Base-by-base conservation (phyloP, 2,113 vertebrate species). In the Nibea coibor region DNA sequence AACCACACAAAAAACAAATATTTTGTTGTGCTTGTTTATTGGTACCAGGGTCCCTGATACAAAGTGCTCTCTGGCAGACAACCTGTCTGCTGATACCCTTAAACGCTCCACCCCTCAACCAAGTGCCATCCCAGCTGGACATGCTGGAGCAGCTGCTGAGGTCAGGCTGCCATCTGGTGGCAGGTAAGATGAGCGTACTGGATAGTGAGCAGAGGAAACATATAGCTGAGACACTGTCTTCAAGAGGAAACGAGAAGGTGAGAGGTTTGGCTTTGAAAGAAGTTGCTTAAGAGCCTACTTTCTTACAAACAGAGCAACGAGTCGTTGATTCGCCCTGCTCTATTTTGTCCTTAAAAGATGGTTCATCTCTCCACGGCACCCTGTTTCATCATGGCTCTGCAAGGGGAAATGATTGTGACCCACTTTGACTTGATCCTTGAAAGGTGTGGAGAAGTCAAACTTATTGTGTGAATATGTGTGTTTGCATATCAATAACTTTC, bases 41-140 rank as follows among this genome's bases (percentile, higher is more conserved):
- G 63, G 78, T 78, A 72, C 70, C 78, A 87, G 89, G 57, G 80
- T 67, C 61, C 72, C 59, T 77, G 2, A 17, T 78, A 61, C 72
- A 71, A 58, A 87, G 67, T 53, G 75, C 77, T 72, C 75, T 81
- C 56, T 94, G 93, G 87, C 95, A 95, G 70, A 94, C 85, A 80
- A 95, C 91, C 62, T 96, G 93, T 89, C 88, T 95, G 57, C 2
- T 95, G 19, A 20, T 95, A 62, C 93, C 93, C 0, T 68, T 81
- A 35, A 75, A 89, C 11, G 53, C 89, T 31, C 82, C 90, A 20
- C 61, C 3, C 43, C 90, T 84, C 24, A 54, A 83, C 6, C 83
- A 79, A 53, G 76, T 8, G 17, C 87, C 90, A 1, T 82, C 90
- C 0, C 91, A 91, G 5, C 71, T 95, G 10, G 87, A 91, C 1